These are phyloP conservation scores for Mimas tiliae DNA, from an alignment of 2,888 invertebrate genomes.

Conservation along the genomic window DNA sequence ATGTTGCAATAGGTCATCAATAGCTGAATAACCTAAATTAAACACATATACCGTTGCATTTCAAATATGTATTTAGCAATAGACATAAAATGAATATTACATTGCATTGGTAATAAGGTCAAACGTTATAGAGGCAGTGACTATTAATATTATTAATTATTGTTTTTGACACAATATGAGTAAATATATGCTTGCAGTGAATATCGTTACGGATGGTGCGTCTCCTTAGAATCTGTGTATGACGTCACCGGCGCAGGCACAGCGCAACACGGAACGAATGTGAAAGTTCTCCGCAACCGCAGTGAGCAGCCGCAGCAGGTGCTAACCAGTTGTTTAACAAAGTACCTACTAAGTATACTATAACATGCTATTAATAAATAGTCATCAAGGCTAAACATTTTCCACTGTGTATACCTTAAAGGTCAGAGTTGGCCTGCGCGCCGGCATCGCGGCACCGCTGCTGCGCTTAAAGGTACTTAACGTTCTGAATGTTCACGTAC, in stretches of 20 bases:
- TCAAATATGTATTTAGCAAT: constrained; percentile 10
- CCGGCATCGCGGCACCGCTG: constrained; percentile 1
- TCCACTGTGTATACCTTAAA: constrained; percentile 31
- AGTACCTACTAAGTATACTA: constrained; percentile 42
- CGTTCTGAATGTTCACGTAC: constrained; percentile 43
- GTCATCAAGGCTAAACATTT: constrained; percentile 35
- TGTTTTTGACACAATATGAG: neutral
- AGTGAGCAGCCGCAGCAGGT: constrained; percentile 67
- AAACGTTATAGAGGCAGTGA: neutral
- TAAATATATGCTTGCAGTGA: neutral
- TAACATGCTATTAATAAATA: constrained; percentile 40
- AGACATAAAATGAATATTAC: constrained; percentile 6
- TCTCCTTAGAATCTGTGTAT: constrained; percentile 40
- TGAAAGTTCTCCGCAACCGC: constrained; percentile 77
- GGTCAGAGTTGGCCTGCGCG: constrained; percentile 19
- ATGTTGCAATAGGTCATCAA: constrained; percentile 2
- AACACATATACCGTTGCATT: neutral
- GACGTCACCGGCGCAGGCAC: constrained; percentile 70
- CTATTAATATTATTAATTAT: neutral
- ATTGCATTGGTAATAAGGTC: constrained; percentile 15
- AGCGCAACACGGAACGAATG: constrained; percentile 77
- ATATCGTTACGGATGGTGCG: constrained; percentile 15
- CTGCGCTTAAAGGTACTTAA: constrained; percentile 11
- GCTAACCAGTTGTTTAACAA: constrained; percentile 65
- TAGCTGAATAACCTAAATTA: neutral